Base-by-base conservation (phyloP, 2,797 vertebrate species). In the Sorex maritimensis region DNA sequence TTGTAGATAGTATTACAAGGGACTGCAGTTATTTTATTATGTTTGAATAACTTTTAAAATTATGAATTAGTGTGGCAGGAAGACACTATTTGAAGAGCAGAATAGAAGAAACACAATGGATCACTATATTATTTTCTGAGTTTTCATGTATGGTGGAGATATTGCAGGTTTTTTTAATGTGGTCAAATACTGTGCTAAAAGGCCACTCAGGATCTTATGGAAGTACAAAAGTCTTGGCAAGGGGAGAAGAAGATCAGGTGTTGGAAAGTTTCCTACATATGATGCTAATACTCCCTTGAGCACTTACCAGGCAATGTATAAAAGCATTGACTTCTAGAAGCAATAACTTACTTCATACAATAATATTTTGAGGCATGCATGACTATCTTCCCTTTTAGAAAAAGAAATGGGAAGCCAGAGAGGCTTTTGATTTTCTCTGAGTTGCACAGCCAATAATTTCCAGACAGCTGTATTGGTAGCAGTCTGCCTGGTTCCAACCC, bases 41-140 rank as follows among this genome's bases (percentile, higher is more conserved):
- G 23, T 26, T 87, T 82, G 15, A 61, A 81, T 75, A 79, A 67
- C 69, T 91, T 61, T 49, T 10, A 21, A 58, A 74, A 81, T 46
- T 81, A 58, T 58, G 63, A 90, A 65, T 89, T 30, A 69, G 58
- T 44, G 30, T 15, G 4, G 44, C n/a, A 71, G 55, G 82, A 74
- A 41, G 41, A 73, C 92, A 89, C 41, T 10, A 73, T 41, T 68
- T 83, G 19, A 92, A 52, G 73, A 86, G 21, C n/a, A 55, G 21
- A 73, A 78, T 24, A 7, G 49, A 81, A 79, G n/a, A 58, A 89
- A 61, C 6, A 23, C 9, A 24, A 79, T 7, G 24, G 19, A 61
- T 34, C 19, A 6, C 84, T 68, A 30, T 30, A 30, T 58, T 87
- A 46, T 67, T 15, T 9, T 81, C 21, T 86, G 34, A 46, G 69